Evolutionary conservation across 2,888 invertebrate species (phyloP).

Genomic region (Myopa tessellatipennis): DNA sequence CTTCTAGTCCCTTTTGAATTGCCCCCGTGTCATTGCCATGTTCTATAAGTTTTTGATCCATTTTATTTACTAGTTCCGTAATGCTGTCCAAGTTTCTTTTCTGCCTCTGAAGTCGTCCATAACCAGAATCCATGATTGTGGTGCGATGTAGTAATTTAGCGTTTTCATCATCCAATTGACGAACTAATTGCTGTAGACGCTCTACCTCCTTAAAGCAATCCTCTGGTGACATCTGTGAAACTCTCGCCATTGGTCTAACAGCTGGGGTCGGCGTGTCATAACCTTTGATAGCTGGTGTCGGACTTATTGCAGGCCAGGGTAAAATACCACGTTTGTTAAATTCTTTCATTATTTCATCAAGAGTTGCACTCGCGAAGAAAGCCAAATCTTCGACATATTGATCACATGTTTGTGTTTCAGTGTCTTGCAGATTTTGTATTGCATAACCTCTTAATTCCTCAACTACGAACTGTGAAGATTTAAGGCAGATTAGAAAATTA

Average conservation of each 20-base stretch:
- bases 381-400: slow-evolving; percentile 59
- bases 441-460: slow-evolving; percentile 50
- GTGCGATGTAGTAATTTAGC: neutral
- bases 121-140: slow-evolving; percentile 44
- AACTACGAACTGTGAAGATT: slow-evolving; percentile 51
- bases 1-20: slow-evolving; percentile 53
- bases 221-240: slow-evolving; percentile 13
- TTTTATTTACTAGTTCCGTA: slow-evolving; percentile 48
- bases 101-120: slow-evolving; percentile 42
- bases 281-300: neutral
- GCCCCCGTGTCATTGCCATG: slow-evolving; percentile 43
- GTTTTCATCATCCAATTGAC: slow-evolving; percentile 38
- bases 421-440: slow-evolving; percentile 49
- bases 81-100: slow-evolving; percentile 36
- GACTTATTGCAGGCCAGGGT: neutral
- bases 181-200: slow-evolving; percentile 50
- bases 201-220: slow-evolving; percentile 50
- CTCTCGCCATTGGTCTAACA: neutral
- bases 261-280: neutral
- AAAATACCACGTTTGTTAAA: slow-evolving; percentile 50
- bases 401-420: slow-evolving; percentile 52
- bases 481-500: too few species aligned
- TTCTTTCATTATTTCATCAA: slow-evolving; percentile 61
- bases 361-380: slow-evolving; percentile 57
- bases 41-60: slow-evolving; percentile 51